Percentiles rank a stretch among this genome's conserved stretches.
Evolutionary conservation across 2,888 invertebrate genomes (phyloP).

Genomic region (Drosophila seclusa): DNA sequence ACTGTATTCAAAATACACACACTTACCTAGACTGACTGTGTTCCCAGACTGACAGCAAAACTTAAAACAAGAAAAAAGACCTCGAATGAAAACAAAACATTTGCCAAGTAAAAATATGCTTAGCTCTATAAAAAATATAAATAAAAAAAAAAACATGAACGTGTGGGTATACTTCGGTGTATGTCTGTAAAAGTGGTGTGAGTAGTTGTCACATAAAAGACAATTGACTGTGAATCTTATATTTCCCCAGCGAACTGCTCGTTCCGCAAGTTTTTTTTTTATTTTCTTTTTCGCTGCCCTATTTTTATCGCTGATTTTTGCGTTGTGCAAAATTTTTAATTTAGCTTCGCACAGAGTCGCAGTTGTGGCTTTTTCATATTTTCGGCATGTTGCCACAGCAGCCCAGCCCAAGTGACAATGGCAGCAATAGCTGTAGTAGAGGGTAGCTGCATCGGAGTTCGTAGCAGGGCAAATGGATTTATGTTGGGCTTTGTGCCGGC

Average conservation of each 20-base stretch:
- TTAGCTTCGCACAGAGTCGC: slow-evolving; percentile 28
- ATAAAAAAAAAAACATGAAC: background rate
- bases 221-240: slow-evolving; percentile 77
- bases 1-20: slow-evolving; percentile 69
- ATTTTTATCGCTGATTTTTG: slow-evolving; percentile 52
- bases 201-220: slow-evolving; percentile 65
- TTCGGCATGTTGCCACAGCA: slow-evolving; percentile 14
- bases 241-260: slow-evolving; percentile 51
- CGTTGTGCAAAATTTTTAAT: slow-evolving; percentile 59
- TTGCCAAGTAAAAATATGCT: slow-evolving; percentile 62
- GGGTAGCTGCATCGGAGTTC: slow-evolving; percentile 9
- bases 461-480: slow-evolving; percentile 44
- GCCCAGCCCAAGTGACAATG: slow-evolving; percentile 46
- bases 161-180: slow-evolving; percentile 25
- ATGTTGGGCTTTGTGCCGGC: slow-evolving; percentile 46
- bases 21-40: slow-evolving; percentile 35
- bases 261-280: slow-evolving; percentile 1
- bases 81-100: slow-evolving; percentile 19
- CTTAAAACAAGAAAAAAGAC: slow-evolving; percentile 15
- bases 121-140: slow-evolving; percentile 50
- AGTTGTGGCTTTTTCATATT: slow-evolving; percentile 35
- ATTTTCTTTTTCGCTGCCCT: slow-evolving; percentile 2
- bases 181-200: slow-evolving; percentile 14
- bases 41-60: slow-evolving; percentile 17
- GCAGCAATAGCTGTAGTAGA: slow-evolving; percentile 18